A percentile compares a stretch with the other conserved stretches of the same genome.
Evolutionary conservation across 2,888 invertebrate species (phyloP).

Genomic region (Habrosyne pyritoides): DNA sequence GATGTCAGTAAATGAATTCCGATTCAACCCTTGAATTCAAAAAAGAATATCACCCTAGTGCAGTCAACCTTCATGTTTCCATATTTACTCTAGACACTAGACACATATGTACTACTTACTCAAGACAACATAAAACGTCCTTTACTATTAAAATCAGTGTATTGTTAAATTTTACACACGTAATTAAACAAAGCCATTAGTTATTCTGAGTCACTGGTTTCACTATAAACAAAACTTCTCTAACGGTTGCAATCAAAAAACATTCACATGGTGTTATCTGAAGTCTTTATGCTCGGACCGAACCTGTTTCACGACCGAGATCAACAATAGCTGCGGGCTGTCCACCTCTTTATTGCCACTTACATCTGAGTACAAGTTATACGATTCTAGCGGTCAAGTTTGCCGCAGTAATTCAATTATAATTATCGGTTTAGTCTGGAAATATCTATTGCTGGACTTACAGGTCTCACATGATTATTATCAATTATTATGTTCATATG

Average conservation of each 20-base stretch:
- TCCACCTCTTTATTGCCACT: conserved; percentile 73
- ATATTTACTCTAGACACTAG: too few species aligned
- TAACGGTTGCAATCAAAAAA: conserved; percentile 41
- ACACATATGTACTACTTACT: too few species aligned
- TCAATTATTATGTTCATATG: too few species aligned
- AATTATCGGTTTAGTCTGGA: too few species aligned
- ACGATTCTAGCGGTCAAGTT: conserved; percentile 26
- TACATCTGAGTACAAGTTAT: conserved; percentile 35
- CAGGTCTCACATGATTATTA: neutral
- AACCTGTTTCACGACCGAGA: conserved; percentile 71
- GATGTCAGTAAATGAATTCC: too few species aligned
- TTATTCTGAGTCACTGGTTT: conserved; percentile 17
- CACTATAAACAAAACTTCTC: conserved; percentile 19
- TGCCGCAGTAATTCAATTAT: neutral
- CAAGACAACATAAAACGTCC: neutral
- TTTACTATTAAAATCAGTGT: neutral
- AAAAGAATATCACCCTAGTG: too few species aligned
- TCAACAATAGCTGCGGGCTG: conserved; percentile 75
- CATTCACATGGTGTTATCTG: conserved; percentile 66
- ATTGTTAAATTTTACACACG: neutral
- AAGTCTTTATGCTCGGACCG: conserved; percentile 57
- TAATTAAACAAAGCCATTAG: conserved; percentile 10
- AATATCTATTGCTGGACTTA: too few species aligned
- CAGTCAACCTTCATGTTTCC: too few species aligned
- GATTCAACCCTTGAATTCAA: too few species aligned